phyloP scores from a whole-genome alignment of 2,888 invertebrate genomes.

The Marasmarcha lunaedactyla region DNA sequence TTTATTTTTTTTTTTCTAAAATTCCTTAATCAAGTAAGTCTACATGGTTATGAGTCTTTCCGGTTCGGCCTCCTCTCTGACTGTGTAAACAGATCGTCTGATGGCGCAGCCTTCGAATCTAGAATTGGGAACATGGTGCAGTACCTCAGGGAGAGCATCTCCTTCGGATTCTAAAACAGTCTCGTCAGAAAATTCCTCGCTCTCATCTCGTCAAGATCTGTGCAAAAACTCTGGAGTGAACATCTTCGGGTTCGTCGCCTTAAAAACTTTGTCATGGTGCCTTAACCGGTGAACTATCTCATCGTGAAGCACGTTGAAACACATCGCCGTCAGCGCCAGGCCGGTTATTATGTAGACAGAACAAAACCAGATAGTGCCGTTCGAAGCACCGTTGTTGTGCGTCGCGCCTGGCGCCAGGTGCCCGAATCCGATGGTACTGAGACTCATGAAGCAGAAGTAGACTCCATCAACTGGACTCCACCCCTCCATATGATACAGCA shows the following conservation, averaged over 20 bases:
- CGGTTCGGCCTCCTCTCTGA: conserved; percentile 48
- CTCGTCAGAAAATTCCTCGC: conserved; percentile 51
- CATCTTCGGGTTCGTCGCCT: conserved; percentile 46
- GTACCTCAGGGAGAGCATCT: conserved; percentile 56
- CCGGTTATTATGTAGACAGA: conserved; percentile 91
- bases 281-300: conserved; percentile 86
- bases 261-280: conserved; percentile 64
- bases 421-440: conserved; percentile 92
- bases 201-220: conserved; percentile 61
- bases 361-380: conserved; percentile 88
- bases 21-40: conserved; percentile 18
- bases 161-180: conserved; percentile 51
- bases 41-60: conserved; percentile 23
- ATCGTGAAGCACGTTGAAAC: conserved; percentile 89
- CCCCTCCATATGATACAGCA: conserved; percentile 90
- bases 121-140: conserved; percentile 49
- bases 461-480: conserved; percentile 93
- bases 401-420: conserved; percentile 82
- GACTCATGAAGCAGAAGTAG: conserved; percentile 96
- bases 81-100: conserved; percentile 47
- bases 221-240: conserved; percentile 55
- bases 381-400: conserved; percentile 56
- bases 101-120: conserved; percentile 47
- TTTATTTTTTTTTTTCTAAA: conserved; percentile 16
- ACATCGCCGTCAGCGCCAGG: conserved; percentile 90